A percentile compares a stretch with the other conserved stretches of the same genome.
Evolutionary conservation across 2,113 vertebrate species (phyloP).

Genomic region (Poeciliopsis retropinna): DNA sequence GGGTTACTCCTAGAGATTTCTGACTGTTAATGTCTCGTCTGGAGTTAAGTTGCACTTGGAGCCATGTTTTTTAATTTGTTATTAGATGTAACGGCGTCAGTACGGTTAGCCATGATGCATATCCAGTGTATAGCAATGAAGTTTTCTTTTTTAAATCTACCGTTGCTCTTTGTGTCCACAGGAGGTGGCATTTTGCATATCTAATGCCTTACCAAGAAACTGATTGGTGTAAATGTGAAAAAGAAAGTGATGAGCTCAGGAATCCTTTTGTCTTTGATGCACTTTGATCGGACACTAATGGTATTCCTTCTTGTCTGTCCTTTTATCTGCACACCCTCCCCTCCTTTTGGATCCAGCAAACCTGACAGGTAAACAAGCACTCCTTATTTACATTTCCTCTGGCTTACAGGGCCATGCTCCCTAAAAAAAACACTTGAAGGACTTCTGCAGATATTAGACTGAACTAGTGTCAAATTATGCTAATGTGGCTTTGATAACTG

Average conservation of each 20-base stretch:
- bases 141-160: slow-evolving; percentile 10
- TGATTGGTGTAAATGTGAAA: slow-evolving; percentile 16
- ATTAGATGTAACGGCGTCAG: neutral
- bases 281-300: slow-evolving; percentile 62
- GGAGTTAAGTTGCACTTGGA: slow-evolving; percentile 1
- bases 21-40: slow-evolving; percentile 36
- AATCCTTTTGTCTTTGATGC: slow-evolving; percentile 38
- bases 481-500: slow-evolving; percentile 36
- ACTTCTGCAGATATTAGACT: slow-evolving; percentile 31
- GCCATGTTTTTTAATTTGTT: slow-evolving; percentile 10
- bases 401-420: slow-evolving; percentile 35
- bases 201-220: neutral
- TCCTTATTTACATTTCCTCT: slow-evolving; percentile 47
- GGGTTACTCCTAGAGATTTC: slow-evolving; percentile 17
- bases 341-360: slow-evolving; percentile 88
- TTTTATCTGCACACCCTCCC: slow-evolving; percentile 67
- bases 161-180: slow-evolving; percentile 8
- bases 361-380: slow-evolving; percentile 93
- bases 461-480: slow-evolving; percentile 42
- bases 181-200: slow-evolving; percentile 19
- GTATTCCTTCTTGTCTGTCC: slow-evolving; percentile 64
- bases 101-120: neutral
- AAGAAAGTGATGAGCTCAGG: slow-evolving; percentile 29
- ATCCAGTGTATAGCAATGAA: neutral
- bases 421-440: slow-evolving; percentile 26